Base-by-base conservation (phyloP, 2,888 invertebrate species). In the Tuberolachnus salignus region DNA sequence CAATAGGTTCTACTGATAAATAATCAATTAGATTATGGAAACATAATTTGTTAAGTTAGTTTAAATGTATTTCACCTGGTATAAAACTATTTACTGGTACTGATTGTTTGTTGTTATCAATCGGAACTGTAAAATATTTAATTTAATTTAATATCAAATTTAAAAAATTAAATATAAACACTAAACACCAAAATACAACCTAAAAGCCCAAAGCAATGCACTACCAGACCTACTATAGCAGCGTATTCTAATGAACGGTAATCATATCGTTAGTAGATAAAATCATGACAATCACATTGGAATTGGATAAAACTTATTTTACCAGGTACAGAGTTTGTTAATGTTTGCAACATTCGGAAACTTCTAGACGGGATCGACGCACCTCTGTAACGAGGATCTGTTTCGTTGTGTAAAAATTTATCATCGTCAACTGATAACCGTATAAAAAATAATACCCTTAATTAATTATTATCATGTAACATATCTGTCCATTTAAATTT, bases 291-390 rank as follows among this genome's bases (percentile, higher is more conserved):
- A 34, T 74, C 51, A 74, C 67, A 61, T 14, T 61, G 23, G 42
- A 14, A 21, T 73, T 42, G 19, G 61, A 78, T 26, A 67, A 49
- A 66, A 57, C 34, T 49, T 78, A 34, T 67, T 78, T 81, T 81
- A 80, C 82, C 82, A 61, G 81, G 82, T 46, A 81, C 84, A 75
- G 84, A 85, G 69, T 88, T 89, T 44, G 90, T 90, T 89, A 91
- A 90, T 82, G 87, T 88, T 85, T 91, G 91, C 82, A 92, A 87
- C 83, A 88, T 88, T 83, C 89, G 88, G 86, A 91, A 92, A 82
- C 91, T 90, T 84, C 90, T 88, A 64, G 91, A 91, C 16, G 91
- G 91, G 83, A 91, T 91, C 82, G 88, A 87, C 49, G 89, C 87
- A 61, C 90, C 89, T 80, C 88, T 87, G 85, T 89, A 90, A 84